Evolutionary conservation across 2,888 invertebrate genomes (phyloP), one percentile per base, ranked within the genome.

Genomic region (Eupeodes luniger): DNA sequence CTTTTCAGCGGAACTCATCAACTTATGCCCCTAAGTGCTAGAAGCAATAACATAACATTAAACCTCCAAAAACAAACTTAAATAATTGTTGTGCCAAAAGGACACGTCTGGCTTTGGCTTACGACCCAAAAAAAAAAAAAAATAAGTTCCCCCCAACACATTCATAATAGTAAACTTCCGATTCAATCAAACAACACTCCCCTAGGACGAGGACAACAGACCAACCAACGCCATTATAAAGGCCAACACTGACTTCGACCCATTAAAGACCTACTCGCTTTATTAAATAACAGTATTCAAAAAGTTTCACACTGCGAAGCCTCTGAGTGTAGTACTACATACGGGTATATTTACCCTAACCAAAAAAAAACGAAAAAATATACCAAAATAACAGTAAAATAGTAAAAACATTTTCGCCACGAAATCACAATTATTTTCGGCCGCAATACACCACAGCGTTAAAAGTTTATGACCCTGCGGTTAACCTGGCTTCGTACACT

Each of bases 381-480:
- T 14, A 12, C 62, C 12, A 85, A 36, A 27, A 51, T 77, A 19
- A 36, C 53, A 51, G 10, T 53, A 9, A 78, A 81, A 78, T 66
- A 77, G 77, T 67, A 72, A 81, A 69, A 72, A 53, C 66, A 66
- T 84, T 47, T 72, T 77, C 40, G 47, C 87, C 79, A 76, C 61
- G 67, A 87, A 84, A 87, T 87, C 87, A 87, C 83, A 87, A 87
- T 83, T 74, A 87, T 87, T 80, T 82, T 55, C 64, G 62, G 53
- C 62, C 79, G 70, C 78, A 74, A 67, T 40, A 62, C 59, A 82
- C 75, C 69, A 57, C 69, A 78, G 70, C 47, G 76, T 77, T 49
- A 77, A 83, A 83, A 84, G 84, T 84, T 84, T 81, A 84, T 80
- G 70, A 66, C 79, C 59, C 66, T 77, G 87, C 61, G 84, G 86